Evolutionary conservation across 2,113 vertebrate genomes (phyloP).

Genomic region (Myrmophylax atrothorax): DNA sequence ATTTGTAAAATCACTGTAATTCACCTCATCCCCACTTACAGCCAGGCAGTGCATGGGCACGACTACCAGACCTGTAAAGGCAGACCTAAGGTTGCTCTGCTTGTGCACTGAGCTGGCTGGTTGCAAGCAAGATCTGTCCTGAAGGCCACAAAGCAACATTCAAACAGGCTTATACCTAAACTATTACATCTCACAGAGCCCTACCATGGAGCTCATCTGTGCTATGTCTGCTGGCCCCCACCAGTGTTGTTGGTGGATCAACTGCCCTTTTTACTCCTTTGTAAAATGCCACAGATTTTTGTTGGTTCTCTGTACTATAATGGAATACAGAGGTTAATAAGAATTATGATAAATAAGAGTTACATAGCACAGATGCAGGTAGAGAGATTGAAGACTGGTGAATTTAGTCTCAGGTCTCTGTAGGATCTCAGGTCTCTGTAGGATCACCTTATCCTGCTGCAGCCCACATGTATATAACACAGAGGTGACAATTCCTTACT

Average conservation of each 20-base stretch:
- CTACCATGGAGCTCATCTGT: background rate
- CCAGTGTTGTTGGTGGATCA: background rate
- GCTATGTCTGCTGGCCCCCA: fast-evolving
- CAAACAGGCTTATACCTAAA: background rate
- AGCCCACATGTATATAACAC: background rate
- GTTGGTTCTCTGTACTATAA: background rate
- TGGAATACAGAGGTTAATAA: background rate
- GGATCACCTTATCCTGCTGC: background rate
- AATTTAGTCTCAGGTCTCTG: background rate
- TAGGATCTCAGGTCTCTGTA: background rate
- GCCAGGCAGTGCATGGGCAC: background rate
- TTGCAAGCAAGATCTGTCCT: background rate
- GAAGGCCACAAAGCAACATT: background rate
- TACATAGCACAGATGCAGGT: background rate
- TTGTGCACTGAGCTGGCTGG: background rate
- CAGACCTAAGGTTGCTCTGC: background rate
- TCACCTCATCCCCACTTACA: background rate
- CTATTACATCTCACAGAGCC: background rate
- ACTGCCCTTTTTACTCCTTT: background rate
- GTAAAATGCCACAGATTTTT: background rate
- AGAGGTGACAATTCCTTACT: background rate
- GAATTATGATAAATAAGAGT: background rate
- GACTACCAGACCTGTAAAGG: background rate
- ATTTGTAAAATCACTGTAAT: background rate
- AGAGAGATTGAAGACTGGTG: background rate